Evolutionary conservation across 2,888 invertebrate species (phyloP).

Genomic region (Mesorhabditis spiculigera): DNA sequence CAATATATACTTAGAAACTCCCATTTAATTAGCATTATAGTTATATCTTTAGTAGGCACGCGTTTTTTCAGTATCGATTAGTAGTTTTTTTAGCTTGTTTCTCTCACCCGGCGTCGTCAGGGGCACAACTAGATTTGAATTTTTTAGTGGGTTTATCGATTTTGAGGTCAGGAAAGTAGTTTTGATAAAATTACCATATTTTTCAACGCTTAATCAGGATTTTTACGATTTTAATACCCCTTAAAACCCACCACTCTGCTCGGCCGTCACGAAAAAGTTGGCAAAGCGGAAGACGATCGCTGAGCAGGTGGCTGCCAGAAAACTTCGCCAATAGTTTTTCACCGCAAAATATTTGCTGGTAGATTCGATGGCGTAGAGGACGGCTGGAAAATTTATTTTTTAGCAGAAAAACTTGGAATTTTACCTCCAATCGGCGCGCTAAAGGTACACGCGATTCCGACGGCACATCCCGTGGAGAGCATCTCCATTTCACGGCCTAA

Average conservation of each 20-base stretch:
- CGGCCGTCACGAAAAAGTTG: slow-evolving; percentile 43
- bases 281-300: slow-evolving; percentile 84
- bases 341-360: slow-evolving; percentile 97
- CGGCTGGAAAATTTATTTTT: slow-evolving; percentile 27
- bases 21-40: no score
- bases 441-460: slow-evolving; percentile 89
- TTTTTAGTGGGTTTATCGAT: no score
- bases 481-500: slow-evolving; percentile 79
- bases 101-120: no score
- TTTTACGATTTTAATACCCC: not conserved
- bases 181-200: no score
- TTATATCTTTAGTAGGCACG: no score
- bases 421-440: slow-evolving; percentile 89
- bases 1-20: not conserved
- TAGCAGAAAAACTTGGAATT: not conserved
- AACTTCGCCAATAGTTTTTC: slow-evolving; percentile 91
- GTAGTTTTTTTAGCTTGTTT: no score
- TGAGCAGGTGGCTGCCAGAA: slow-evolving; percentile 93
- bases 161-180: no score
- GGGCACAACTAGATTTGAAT: no score
- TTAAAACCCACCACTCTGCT: slow-evolving; percentile 24
- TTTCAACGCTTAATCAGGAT: not conserved
- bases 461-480: slow-evolving; percentile 94
- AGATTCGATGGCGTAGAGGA: slow-evolving; percentile 92
- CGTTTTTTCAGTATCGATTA: no score